Percentiles rank a stretch among this genome's conserved stretches.
These are phyloP conservation scores for Colletes latitarsis DNA, from an alignment of 1,140 invertebrate species.

Conservation along the genomic window DNA sequence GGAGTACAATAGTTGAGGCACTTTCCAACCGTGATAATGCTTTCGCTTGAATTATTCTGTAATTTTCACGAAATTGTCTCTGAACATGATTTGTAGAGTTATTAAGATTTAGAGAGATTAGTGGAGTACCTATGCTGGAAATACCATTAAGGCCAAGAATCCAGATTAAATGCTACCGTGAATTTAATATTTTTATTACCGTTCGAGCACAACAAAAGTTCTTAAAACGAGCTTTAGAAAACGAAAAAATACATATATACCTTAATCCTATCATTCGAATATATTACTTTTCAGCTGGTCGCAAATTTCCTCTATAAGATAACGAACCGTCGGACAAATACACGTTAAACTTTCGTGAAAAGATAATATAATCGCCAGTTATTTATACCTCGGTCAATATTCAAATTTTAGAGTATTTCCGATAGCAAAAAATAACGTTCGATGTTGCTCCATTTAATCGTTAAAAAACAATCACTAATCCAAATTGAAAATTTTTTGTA, in stretches of 20 bases:
- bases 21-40: constrained; percentile 63
- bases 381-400: background rate
- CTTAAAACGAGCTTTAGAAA: too few relatives aligned
- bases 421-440: constrained; percentile 2
- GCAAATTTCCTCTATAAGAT: background rate
- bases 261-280: too few relatives aligned
- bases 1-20: constrained; percentile 61
- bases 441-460: constrained; percentile 1
- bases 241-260: too few relatives aligned
- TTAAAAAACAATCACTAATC: too few relatives aligned
- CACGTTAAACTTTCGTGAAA: background rate
- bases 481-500: too few relatives aligned
- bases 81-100: constrained; percentile 61
- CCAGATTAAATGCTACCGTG: constrained; percentile 30
- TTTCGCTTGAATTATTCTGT: constrained; percentile 63
- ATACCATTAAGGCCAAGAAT: constrained; percentile 30
- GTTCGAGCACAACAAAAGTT: too few relatives aligned
- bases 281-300: too few relatives aligned
- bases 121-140: constrained; percentile 17
- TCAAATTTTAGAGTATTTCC: background rate
- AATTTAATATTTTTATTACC: background rate
- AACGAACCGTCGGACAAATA: background rate
- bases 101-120: constrained; percentile 66
- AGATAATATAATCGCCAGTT: constrained; percentile 8
- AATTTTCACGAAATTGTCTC: constrained; percentile 66